Base-by-base conservation (phyloP, 2,113 vertebrate genomes). In the Scomber japonicus region DNA sequence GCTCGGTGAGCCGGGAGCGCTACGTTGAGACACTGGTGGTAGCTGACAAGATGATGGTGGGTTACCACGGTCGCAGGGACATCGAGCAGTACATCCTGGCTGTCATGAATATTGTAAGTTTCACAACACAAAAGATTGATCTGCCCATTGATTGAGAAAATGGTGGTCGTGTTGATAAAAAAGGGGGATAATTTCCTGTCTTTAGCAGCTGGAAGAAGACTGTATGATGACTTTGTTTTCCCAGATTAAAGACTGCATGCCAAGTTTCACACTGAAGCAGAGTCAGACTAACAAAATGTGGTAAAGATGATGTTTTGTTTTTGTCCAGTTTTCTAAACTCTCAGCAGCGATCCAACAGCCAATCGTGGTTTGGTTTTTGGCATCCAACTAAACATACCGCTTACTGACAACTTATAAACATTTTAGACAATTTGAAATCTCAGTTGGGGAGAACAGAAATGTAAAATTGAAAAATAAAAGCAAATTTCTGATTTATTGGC, bases 61-160 rank as follows among this genome's bases (percentile, higher is more conserved):
- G 97, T 9, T 99, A 99, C 94, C 98, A 99, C 0, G 98, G 98
- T 5, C 96, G 98, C 48, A 92, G 97, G 12, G 98, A 99, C 81
- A 98, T 99, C n/a, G 98, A 99, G 85, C 97, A 99, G 91, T 99
- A 99, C 77, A 97, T 99, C 92, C 94, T 99, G 91, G 97, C 98
- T 59, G 96, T 99, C 93, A 99, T 99, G 98, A 99, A 99, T 96
- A 98, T 99, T 99, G 98, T 99, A 99, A 99, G 98, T 98, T 94
- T 95, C 91, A 94, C 93, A 90, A 92, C 91, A 90, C 89, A 83
- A 91, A 90, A 75, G 63, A 88, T 63, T 15, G 4, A 60, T 11
- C 4, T 40, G 30, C 15, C 63, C 62, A 35, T 10, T 31, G 14
- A 14, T 31, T 64, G 17, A 7, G 21, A 50, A 63, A 27, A 0